Conservation (phyloP, 2,888 invertebrate genomes). For the Branchellion lobata region DNA sequence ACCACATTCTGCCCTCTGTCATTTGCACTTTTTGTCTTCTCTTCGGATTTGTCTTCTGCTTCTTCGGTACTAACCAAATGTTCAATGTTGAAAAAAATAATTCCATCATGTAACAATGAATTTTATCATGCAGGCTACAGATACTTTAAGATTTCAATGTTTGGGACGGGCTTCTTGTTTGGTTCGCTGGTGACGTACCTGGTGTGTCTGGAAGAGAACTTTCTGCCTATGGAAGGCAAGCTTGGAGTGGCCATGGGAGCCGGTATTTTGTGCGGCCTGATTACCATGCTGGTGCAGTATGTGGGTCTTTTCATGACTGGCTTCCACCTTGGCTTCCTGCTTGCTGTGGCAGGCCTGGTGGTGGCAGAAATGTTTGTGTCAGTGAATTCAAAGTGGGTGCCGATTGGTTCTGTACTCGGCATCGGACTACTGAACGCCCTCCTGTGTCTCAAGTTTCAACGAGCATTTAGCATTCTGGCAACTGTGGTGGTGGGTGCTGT, state of each 20-base stretch:
- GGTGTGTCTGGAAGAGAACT: constrained; percentile 77
- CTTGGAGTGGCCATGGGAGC: constrained; percentile 73
- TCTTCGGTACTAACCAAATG: constrained; percentile 69
- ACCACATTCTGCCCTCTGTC: constrained; percentile 64
- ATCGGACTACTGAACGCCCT: constrained; percentile 73
- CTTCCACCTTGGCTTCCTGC: constrained; percentile 72
- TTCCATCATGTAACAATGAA: not conserved
- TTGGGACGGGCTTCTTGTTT: constrained; percentile 82
- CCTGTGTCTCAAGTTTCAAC: constrained; percentile 74
- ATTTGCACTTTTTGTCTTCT: constrained; percentile 74
- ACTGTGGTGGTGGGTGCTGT: constrained; percentile 77
- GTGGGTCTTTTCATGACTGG: constrained; percentile 80
- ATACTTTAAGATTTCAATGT: constrained; percentile 83
- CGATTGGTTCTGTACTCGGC: constrained; percentile 71
- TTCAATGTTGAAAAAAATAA: not conserved
- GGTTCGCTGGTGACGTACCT: constrained; percentile 78
- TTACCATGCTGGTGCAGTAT: constrained; percentile 79
- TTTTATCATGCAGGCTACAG: constrained; percentile 71
- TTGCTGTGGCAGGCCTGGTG: constrained; percentile 58
- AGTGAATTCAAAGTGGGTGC: constrained; percentile 71
- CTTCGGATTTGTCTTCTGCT: constrained; percentile 79
- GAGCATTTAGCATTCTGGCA: constrained; percentile 73
- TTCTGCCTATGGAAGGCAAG: constrained; percentile 72
- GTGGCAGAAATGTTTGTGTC: constrained; percentile 67
- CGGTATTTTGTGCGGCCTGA: constrained; percentile 75